Percentiles rank a stretch among this genome's conserved stretches.
These are phyloP conservation scores for Orthosia cruda DNA, from an alignment of 2,888 invertebrate genomes.

Conservation along the genomic window DNA sequence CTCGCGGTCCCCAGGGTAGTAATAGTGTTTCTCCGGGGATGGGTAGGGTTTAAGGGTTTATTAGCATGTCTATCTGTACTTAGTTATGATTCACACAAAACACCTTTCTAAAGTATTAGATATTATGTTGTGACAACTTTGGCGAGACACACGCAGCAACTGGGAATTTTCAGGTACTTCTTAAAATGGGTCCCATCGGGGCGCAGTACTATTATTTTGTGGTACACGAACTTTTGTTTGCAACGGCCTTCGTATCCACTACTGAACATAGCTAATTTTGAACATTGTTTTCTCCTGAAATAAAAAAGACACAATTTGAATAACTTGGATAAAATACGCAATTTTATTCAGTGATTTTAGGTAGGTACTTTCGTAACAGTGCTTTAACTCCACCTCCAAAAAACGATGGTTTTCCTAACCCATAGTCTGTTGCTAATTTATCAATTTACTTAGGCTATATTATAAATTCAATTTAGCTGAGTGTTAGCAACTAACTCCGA, in stretches of 20 bases:
- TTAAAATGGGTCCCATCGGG: slow-evolving; percentile 61
- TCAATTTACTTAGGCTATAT: not conserved
- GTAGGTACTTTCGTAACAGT: not conserved
- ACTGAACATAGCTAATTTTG: slow-evolving; percentile 86
- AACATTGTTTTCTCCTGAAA: slow-evolving; percentile 88
- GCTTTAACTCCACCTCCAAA: not conserved
- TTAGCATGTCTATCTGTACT: too few species aligned
- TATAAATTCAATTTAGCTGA: too few species aligned
- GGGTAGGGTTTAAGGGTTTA: too few species aligned
- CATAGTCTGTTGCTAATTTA: not conserved
- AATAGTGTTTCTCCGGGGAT: too few species aligned
- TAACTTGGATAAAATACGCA: not conserved
- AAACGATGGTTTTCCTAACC: not conserved
- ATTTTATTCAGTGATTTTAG: not conserved
- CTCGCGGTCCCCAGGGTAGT: too few species aligned
- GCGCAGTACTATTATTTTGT: slow-evolving; percentile 87
- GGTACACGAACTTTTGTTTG: slow-evolving; percentile 92
- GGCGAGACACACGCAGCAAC: slow-evolving; percentile 94
- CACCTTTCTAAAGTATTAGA: slow-evolving; percentile 23
- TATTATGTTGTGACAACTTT: slow-evolving; percentile 26
- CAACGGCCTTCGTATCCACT: slow-evolving; percentile 90
- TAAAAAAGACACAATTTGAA: slow-evolving; percentile 29
- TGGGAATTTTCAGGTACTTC: slow-evolving; percentile 93
- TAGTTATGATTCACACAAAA: slow-evolving; percentile 12
- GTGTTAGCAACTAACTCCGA: too few species aligned